phyloP scores from a whole-genome alignment of 1,140 invertebrate species.

The Papilio xuthus region DNA sequence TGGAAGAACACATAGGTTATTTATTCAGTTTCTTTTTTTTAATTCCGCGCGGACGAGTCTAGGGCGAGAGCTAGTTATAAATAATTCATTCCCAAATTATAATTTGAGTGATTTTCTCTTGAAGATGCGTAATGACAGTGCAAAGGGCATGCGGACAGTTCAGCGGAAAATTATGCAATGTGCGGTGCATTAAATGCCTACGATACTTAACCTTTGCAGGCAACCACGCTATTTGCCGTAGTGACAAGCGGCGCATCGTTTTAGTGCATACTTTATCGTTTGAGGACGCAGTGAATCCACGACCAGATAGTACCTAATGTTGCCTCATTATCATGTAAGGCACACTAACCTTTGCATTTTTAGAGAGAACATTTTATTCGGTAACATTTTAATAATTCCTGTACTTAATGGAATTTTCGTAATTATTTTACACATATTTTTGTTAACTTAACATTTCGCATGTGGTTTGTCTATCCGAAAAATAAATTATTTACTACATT shows the following conservation, averaged over 20 bases:
- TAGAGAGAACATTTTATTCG: not conserved
- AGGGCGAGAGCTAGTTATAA: no score
- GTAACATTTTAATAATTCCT: not conserved
- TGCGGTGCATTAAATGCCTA: slow-evolving; percentile 67
- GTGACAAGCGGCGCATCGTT: slow-evolving; percentile 46
- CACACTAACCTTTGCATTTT: slow-evolving; percentile 25
- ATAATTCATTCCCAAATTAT: not conserved
- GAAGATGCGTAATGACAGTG: slow-evolving; percentile 46
- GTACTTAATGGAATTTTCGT: not conserved
- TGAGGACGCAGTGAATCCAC: slow-evolving; percentile 23
- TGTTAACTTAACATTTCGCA: not conserved
- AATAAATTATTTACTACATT: not conserved
- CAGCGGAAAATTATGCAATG: slow-evolving; percentile 63
- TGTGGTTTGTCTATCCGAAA: not conserved
- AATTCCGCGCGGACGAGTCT: no score
- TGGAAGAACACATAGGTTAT: no score
- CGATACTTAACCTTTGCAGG: slow-evolving; percentile 71
- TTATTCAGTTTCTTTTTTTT: no score
- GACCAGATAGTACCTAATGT: slow-evolving; percentile 14
- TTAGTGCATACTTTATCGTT: slow-evolving; percentile 36
- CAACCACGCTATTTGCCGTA: slow-evolving; percentile 59
- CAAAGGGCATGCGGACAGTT: slow-evolving; percentile 60
- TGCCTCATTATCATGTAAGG: slow-evolving; percentile 16
- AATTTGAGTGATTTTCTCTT: slow-evolving; percentile 23
- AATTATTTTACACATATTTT: not conserved